These are phyloP conservation scores for Polypterus bichir DNA, from an alignment of 2,113 vertebrate genomes.

Conservation along the genomic window DNA sequence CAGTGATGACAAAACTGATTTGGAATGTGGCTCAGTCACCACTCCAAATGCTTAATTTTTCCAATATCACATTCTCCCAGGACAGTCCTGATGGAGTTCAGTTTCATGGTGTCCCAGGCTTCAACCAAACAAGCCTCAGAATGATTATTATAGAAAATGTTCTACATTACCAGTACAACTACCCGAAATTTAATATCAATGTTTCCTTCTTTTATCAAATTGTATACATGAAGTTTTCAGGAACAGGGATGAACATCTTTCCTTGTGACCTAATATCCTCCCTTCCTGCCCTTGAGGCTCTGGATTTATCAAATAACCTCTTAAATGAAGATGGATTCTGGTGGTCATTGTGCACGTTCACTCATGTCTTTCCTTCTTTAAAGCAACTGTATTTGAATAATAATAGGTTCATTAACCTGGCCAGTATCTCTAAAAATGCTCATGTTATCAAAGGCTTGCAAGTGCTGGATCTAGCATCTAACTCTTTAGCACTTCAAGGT, in stretches of 20 bases:
- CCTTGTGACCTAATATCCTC: slow-evolving; percentile 34
- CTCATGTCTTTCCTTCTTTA: slow-evolving; percentile 32
- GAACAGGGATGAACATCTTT: slow-evolving; percentile 39
- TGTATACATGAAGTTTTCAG: slow-evolving; percentile 37
- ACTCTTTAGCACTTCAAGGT: slow-evolving; percentile 23
- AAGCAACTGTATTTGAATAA: slow-evolving; percentile 29
- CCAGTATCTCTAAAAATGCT: slow-evolving; percentile 26
- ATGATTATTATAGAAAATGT: slow-evolving; percentile 28
- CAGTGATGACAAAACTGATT: neutral
- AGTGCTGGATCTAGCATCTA: slow-evolving; percentile 39
- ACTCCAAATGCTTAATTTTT: neutral
- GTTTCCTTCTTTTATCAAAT: slow-evolving; percentile 19
- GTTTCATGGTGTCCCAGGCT: slow-evolving; percentile 18
- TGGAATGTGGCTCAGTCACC: neutral
- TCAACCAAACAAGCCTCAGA: slow-evolving; percentile 24
- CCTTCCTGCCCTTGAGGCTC: slow-evolving; percentile 29
- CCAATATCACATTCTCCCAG: slow-evolving; percentile 27
- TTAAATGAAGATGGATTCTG: slow-evolving; percentile 34
- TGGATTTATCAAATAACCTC: slow-evolving; percentile 42
- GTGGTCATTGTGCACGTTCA: slow-evolving; percentile 29
- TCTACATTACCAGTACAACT: slow-evolving; percentile 34
- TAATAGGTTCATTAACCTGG: slow-evolving; percentile 34
- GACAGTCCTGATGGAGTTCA: slow-evolving; percentile 33
- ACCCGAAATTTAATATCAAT: slow-evolving; percentile 31
- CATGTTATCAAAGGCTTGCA: slow-evolving; percentile 28